Conservation (phyloP, 2,113 vertebrate species). For the Cettia cetti region DNA sequence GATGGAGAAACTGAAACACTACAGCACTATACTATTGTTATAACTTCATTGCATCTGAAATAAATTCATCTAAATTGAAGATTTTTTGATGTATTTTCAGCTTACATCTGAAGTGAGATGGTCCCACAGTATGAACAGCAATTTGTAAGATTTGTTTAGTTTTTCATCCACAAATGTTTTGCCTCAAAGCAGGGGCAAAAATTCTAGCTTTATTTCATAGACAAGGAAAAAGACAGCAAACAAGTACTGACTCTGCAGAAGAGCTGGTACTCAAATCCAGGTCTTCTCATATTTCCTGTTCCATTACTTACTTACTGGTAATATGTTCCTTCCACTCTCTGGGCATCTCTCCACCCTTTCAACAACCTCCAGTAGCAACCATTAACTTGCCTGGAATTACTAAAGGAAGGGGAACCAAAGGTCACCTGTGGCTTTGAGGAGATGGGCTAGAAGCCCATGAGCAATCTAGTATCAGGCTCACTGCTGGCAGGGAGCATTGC, state of each 20-base stretch:
- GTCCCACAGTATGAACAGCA: neutral
- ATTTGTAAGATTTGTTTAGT: neutral
- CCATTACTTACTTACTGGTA: neutral
- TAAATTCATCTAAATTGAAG: neutral
- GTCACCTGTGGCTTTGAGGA: slow-evolving; percentile 28
- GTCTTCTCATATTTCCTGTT: neutral
- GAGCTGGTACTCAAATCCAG: neutral
- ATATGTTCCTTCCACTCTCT: slow-evolving; percentile 9
- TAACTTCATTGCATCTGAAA: neutral
- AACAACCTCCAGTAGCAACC: slow-evolving; percentile 31
- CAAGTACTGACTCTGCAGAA: neutral
- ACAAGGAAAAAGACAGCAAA: neutral
- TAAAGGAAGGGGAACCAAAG: slow-evolving; percentile 29
- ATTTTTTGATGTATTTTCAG: neutral
- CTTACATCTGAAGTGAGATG: neutral
- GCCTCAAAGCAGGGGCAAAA: neutral
- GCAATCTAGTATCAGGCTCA: slow-evolving; percentile 19
- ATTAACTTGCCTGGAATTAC: neutral
- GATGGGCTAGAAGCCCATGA: slow-evolving; percentile 29
- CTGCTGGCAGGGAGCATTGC: neutral
- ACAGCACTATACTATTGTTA: neutral
- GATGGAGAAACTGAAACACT: slow-evolving; percentile 1
- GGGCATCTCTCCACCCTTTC: slow-evolving; percentile 31
- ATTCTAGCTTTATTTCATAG: neutral
- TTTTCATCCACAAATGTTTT: neutral